A percentile compares a stretch with the other conserved stretches of the same genome.
Conservation (phyloP, 2,113 vertebrate genomes). For the Oenanthe melanoleuca region DNA sequence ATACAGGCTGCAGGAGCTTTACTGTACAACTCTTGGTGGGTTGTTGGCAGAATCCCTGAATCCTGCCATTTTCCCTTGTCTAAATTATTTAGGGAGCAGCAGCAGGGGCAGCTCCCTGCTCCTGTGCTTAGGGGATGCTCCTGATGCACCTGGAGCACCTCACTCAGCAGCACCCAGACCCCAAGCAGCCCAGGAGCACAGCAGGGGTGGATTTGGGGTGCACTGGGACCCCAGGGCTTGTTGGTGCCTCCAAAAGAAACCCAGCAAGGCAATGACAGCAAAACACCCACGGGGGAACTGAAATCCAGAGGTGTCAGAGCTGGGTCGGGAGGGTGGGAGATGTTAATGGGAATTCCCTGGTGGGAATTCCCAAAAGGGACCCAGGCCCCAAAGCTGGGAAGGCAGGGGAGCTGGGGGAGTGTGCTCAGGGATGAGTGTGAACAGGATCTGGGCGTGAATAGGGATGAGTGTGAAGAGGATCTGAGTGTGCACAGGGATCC, state of each 20-base stretch:
- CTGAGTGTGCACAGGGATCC: no score
- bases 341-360: background rate
- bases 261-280: background rate
- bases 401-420: background rate
- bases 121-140: background rate
- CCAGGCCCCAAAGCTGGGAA: background rate
- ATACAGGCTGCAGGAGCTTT: slow-evolving; percentile 25
- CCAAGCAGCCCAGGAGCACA: fast-evolving
- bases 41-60: background rate
- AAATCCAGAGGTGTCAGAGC: background rate
- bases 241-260: background rate
- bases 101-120: background rate
- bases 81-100: background rate
- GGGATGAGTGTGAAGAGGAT: no score
- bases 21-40: background rate
- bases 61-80: background rate
- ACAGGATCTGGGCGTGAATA: background rate
- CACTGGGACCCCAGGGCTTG: fast-evolving
- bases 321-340: background rate
- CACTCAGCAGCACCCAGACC: background rate
- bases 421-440: background rate
- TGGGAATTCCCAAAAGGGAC: background rate
- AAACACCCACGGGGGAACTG: fast-evolving
- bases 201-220: background rate
- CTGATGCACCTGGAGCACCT: background rate